phyloP scores from a whole-genome alignment of 2,888 invertebrate genomes.

The Aphrophora alni region DNA sequence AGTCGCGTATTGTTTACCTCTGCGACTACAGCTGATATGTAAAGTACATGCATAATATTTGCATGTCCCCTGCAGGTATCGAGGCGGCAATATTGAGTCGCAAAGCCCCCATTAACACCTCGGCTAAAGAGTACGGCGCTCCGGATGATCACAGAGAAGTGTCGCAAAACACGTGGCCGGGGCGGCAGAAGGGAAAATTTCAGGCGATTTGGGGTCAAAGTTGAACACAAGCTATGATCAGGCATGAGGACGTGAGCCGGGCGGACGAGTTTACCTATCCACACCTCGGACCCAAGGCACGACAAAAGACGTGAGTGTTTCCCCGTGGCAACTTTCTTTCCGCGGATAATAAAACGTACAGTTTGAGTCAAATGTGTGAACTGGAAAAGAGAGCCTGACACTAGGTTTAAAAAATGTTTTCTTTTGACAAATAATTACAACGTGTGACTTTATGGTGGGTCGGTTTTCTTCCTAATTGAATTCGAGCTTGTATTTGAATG shows the following conservation, averaged over 20 bases:
- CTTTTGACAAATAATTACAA: too few relatives aligned
- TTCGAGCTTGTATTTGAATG: too few relatives aligned
- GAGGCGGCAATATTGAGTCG: too few relatives aligned
- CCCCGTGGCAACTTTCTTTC: neutral
- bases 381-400: neutral
- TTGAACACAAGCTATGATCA: neutral
- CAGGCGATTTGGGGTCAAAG: constrained; percentile 2
- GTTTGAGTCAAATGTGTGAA: neutral
- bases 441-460: too few relatives aligned
- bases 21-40: neutral
- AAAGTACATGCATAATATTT: neutral
- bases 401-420: too few relatives aligned
- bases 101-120: neutral
- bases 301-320: neutral
- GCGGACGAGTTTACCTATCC: neutral
- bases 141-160: neutral
- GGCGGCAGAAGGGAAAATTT: constrained; percentile 1
- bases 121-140: neutral
- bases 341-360: neutral
- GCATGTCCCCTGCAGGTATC: neutral
- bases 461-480: too few relatives aligned
- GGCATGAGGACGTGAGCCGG: neutral
- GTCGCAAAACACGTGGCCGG: constrained; percentile 4
- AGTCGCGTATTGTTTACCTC: too few relatives aligned
- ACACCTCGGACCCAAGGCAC: too few relatives aligned